Evolutionary conservation across 2,797 vertebrate genomes (phyloP), one percentile per base, ranked within the genome.

Genomic region (Sebastiscus albofasciatus): DNA sequence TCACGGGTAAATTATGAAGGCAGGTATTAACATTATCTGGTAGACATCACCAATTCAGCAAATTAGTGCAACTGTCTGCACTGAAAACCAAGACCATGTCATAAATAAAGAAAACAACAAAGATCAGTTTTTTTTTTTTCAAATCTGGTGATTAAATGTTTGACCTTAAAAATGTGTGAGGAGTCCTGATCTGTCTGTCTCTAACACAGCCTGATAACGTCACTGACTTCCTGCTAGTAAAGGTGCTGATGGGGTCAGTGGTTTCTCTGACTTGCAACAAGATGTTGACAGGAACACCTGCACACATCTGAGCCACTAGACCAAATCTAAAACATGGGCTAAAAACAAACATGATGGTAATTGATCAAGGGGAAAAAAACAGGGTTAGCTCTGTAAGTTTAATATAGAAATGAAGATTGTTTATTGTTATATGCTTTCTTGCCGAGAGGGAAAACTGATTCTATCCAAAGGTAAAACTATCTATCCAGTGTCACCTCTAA

Each of bases 271-370:
- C 33, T 36, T 42, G 22, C 8, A 24, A 61, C 39, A 46, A 20
- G 26, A 71, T 71, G 60, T 39, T 80, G 77, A 80, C 73, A 70
- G 73, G 31, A 26, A 72, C 26, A 46, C 52, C 46, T 7, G 33
- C 31, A 27, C 31, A 58, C 16, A 72, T 55, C 75, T 67, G 75
- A 86, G 66, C 10, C 34, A n/a, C 33, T 9, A 22, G 34, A 76
- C 24, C 9, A 52, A 82, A 80, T 71, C 49, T 24, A n/a, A 39
- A 69, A 65, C 16, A 33, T 20, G 64, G 8, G 16, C 9, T 0
- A 12, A 22, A 75, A 18, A 16, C 61, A 75, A 18, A 16, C 61
- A 60, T 11, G 13, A 64, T 27, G 22, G 8, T 46, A 29, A 20
- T 7, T 24, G 20, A 67, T 29, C 0, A 18, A 12, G 42, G 42